Evolutionary conservation across 2,888 invertebrate genomes (phyloP), one percentile per base, ranked within the genome.

Genomic region (Lottia scabra): DNA sequence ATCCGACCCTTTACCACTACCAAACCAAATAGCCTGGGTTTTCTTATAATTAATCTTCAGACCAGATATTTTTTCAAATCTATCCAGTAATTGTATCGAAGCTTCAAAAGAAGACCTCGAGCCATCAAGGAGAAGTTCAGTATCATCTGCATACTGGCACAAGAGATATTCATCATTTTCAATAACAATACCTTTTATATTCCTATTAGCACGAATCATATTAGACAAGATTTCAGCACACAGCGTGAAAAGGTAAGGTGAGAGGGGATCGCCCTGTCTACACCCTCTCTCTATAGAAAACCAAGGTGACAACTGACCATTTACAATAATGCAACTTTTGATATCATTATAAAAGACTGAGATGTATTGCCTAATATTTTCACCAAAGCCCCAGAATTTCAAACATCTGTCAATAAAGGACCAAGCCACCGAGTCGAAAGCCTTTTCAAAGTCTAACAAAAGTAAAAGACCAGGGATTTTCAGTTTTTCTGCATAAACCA

Each of bases 401-500:
- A 75, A 44, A 12, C 63, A 30, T 48, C 67, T 68, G 16, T 67
- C 30, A 44, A 70, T 72, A 65, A 72, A n/a, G n/a, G n/a, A n/a
- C n/a, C n/a, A n/a, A n/a, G n/a, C n/a, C n/a, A n/a, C n/a, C n/a
- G n/a, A n/a, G 43, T 73, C 72, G 63, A 75, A 71, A n/a, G 75
- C 75, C 16, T 71, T 69, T 48, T 71, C 75, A 70, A 75, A 77
- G 68, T 77, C 71, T 48, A 74, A 23, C 2, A 66, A 45, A n/a
- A 75, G 16, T 15, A 71, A 10, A 30, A 74, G 56, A 16, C 70
- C 74, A 12, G 72, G 74, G 0, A 74, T 30, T 13, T 76, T 19
- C n/a, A 68, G 12, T 15, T 67, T 44, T 70, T 74, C 67, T 43
- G 74, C 71, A 16, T 72, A 63, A 16, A 27, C 8, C 45, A 75